phyloP scores from a whole-genome alignment of 2,888 invertebrate genomes.

The Sphaerophoria rueppellii region DNA sequence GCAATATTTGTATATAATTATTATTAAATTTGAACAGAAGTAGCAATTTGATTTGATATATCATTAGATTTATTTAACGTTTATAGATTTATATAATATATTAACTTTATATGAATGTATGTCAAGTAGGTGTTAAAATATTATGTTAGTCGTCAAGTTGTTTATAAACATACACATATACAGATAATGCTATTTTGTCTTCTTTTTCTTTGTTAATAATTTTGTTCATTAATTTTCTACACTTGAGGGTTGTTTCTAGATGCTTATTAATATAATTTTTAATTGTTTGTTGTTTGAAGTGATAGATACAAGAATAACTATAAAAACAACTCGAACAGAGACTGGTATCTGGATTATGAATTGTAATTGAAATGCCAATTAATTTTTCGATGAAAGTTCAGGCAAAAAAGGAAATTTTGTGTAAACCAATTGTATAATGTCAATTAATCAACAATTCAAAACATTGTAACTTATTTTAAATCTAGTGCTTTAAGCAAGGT shows the following conservation, averaged over 20 bases:
- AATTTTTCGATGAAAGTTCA: conserved; percentile 17
- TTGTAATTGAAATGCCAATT: too few relatives aligned
- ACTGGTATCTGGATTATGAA: not conserved
- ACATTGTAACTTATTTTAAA: too few relatives aligned
- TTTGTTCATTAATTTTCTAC: conserved; percentile 34
- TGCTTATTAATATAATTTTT: conserved; percentile 16
- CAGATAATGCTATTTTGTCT: conserved; percentile 18
- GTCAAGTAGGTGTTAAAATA: conserved; percentile 61
- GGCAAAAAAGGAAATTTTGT: too few relatives aligned
- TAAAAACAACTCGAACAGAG: conserved; percentile 4
- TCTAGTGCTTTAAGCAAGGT: too few relatives aligned
- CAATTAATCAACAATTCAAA: too few relatives aligned
- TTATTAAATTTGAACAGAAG: conserved; percentile 7
- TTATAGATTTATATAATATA: conserved; percentile 4
- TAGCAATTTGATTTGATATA: conserved; percentile 72
- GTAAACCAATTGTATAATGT: too few relatives aligned
- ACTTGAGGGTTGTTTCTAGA: conserved; percentile 64
- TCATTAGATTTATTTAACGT: conserved; percentile 68
- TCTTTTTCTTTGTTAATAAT: conserved; percentile 28
- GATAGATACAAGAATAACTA: conserved; percentile 23
- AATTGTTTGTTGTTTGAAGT: conserved; percentile 31
- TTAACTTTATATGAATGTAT: conserved; percentile 42
- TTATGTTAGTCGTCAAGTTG: conserved; percentile 54
- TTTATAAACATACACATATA: conserved; percentile 50
- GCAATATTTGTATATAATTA: conserved; percentile 66